Base-by-base conservation (phyloP, 2,797 vertebrate species). In the Mionectes olivaceus region DNA sequence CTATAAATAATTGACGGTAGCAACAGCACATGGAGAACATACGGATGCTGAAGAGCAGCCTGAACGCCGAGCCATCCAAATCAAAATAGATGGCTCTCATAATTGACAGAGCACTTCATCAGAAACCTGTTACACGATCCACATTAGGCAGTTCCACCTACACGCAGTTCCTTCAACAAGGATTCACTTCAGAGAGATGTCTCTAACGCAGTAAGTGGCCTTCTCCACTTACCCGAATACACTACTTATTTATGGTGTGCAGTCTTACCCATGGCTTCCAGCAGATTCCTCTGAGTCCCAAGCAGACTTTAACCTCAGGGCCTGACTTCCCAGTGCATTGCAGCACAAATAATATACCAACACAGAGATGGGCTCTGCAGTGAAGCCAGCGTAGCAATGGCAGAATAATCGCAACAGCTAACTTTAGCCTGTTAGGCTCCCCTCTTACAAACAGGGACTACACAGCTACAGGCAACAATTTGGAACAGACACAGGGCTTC, bases 51-150 rank as follows among this genome's bases (percentile, higher is more conserved):
- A 75, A 84, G 63, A 88, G 55, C 73, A 80, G 64, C 28, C 87
- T 32, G 87, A 70, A 60, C 70, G 49, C 53, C 0, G 1, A 85
- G 64, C 71, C 53, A 32, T 2, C 52, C 85, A 86, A 67, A 96
- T 37, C 1, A 9, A 85, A 93, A 73, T 19, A 68, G 52, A 67
- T 19, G 22, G 67, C 47, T 93, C 73, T 76, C 10, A 0, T 60
- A 90, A 93, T 4, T 46, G 87, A 70, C 85, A 91, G 83, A 81
- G 70, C 52, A 65, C 65, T 73, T 60, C 8, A 69, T 55, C 89
- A 94, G 79, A 70, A 88, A 87, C 49, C 92, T 85, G 85, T 59
- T 75, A 15, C 22, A 33, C 13, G 11, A 93, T 44, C 96, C 49
- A 74, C 11, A 13, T 13, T 19, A 70, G n/a, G 67, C 89, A 90